Evolutionary conservation across 2,797 vertebrate species (phyloP).

Genomic region (Intellagama lesueurii): DNA sequence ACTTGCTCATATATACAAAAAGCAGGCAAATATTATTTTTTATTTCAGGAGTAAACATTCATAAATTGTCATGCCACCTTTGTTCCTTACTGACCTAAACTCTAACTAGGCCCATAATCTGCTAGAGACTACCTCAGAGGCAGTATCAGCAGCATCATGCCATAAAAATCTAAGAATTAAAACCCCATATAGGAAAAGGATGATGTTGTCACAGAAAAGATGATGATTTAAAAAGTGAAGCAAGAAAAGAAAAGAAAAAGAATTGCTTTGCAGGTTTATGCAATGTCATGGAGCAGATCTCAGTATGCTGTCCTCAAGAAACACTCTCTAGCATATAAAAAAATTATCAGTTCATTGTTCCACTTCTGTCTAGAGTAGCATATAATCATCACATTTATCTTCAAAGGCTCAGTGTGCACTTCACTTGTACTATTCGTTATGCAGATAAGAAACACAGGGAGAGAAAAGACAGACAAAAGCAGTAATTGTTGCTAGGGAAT

Average conservation of each 20-base stretch:
- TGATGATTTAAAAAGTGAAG: background rate
- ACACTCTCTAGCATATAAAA: slow-evolving; percentile 20
- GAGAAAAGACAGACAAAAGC: slow-evolving; percentile 42
- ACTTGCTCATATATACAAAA: background rate
- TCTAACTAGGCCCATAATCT: background rate
- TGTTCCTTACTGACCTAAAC: background rate
- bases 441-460: slow-evolving; percentile 41
- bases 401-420: slow-evolving; percentile 38
- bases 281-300: slow-evolving; percentile 27
- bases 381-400: slow-evolving; percentile 38
- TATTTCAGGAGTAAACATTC: too few species aligned
- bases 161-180: background rate
- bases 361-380: background rate
- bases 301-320: background rate
- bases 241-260: background rate
- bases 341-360: slow-evolving; percentile 44
- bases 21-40: background rate
- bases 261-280: background rate
- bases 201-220: background rate
- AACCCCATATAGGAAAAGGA: background rate
- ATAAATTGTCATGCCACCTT: background rate
- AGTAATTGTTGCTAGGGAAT: slow-evolving; percentile 66
- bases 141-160: background rate
- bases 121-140: background rate
- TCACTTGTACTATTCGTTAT: slow-evolving; percentile 50